phyloP scores from a whole-genome alignment of 2,888 invertebrate genomes.

The Periphyllus acericola region DNA sequence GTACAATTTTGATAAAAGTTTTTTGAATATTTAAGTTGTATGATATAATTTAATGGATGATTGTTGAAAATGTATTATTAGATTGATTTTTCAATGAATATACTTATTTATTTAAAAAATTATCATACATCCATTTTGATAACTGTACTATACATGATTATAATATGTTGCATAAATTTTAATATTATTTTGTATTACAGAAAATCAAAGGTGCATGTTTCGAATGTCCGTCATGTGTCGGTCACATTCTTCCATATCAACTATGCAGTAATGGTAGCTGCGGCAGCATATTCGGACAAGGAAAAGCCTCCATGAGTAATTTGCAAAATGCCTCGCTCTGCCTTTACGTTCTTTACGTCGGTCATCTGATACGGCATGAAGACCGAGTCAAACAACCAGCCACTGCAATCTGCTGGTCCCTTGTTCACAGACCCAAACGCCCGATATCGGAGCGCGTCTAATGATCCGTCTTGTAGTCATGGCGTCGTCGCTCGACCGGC shows the following conservation, averaged over 20 bases:
- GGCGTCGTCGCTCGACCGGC: constrained; percentile 60
- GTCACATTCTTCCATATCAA: constrained; percentile 40
- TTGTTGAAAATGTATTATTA: neutral
- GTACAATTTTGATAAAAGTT: too few species aligned
- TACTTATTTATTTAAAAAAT: neutral
- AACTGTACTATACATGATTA: too few species aligned
- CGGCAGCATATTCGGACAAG: constrained; percentile 59
- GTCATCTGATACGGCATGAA: constrained; percentile 62
- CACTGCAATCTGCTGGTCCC: constrained; percentile 56
- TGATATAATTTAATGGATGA: neutral
- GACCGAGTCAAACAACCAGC: constrained; percentile 59
- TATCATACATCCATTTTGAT: neutral
- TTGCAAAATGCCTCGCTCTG: constrained; percentile 54
- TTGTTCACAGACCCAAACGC: constrained; percentile 45
- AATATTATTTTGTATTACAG: constrained; percentile 3
- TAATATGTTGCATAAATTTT: neutral
- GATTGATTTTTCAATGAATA: neutral
- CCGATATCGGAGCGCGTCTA: constrained; percentile 49
- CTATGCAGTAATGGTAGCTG: constrained; percentile 52
- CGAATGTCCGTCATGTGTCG: constrained; percentile 57
- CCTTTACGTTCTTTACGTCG: constrained; percentile 52
- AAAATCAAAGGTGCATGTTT: constrained; percentile 58
- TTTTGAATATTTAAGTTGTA: neutral
- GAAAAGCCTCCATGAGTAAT: constrained; percentile 61
- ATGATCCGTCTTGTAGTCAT: constrained; percentile 45